These are phyloP conservation scores for Coccyzus lansbergi DNA, from an alignment of 2,797 vertebrate species.

Conservation along the genomic window DNA sequence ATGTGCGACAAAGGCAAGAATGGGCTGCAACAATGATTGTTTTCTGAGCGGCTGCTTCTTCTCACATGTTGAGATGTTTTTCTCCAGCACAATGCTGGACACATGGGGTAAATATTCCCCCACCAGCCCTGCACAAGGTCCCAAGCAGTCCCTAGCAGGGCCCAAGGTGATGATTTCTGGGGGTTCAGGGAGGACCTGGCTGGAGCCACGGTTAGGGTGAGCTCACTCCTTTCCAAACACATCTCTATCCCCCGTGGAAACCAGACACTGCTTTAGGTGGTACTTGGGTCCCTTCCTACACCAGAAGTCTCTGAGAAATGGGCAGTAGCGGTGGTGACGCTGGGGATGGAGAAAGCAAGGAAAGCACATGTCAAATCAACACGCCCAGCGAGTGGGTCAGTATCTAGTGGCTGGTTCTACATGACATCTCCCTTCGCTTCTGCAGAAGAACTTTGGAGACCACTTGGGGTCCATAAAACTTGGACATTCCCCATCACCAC, in stretches of 20 bases:
- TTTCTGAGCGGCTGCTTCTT: neutral
- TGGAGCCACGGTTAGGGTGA: neutral
- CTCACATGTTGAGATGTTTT: neutral
- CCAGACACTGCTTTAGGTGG: rapidly evolving
- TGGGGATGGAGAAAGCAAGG: neutral
- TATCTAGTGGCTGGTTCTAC: rapidly evolving
- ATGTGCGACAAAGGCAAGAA: neutral
- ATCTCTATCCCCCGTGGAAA: neutral
- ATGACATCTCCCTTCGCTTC: neutral
- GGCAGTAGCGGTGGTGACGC: rapidly evolving
- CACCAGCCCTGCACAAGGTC: neutral
- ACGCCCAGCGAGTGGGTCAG: neutral
- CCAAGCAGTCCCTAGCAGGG: neutral
- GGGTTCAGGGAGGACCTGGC: neutral
- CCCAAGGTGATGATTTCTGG: neutral
- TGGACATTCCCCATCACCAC: neutral
- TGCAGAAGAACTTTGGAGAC: neutral
- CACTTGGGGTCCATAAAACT: neutral
- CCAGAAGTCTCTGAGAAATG: rapidly evolving
- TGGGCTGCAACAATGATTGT: neutral
- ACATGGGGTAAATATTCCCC: rapidly evolving
- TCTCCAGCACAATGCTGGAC: rapidly evolving
- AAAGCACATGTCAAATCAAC: neutral
- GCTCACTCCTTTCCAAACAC: neutral
- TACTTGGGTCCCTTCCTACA: neutral